Evolutionary conservation across 2,888 invertebrate genomes (phyloP).

Genomic region (Spodoptera picta): DNA sequence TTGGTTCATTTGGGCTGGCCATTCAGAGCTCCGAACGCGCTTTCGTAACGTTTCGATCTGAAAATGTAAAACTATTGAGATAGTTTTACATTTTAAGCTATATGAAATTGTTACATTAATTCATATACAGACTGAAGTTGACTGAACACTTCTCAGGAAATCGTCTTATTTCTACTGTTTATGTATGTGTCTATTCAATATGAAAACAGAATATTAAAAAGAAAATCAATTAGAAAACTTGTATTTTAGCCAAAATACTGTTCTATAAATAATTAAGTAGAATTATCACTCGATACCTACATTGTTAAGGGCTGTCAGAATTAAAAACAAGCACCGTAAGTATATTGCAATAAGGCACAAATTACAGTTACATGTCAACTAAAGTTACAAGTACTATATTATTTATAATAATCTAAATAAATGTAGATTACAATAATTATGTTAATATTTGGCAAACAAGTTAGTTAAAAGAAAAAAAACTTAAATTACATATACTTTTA

Average conservation of each 20-base stretch:
- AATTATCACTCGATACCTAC: constrained; percentile 24
- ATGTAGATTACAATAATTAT: constrained; percentile 11
- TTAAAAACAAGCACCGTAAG: constrained; percentile 16
- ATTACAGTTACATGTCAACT: constrained; percentile 10
- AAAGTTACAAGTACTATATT: constrained; percentile 1
- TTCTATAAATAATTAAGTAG: constrained; percentile 1
- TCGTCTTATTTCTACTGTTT: too few species aligned
- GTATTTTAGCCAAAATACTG: constrained; percentile 34
- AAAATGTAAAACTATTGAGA: too few species aligned
- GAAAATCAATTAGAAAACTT: constrained; percentile 7
- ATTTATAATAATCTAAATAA: constrained; percentile 18
- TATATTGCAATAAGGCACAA: constrained; percentile 11
- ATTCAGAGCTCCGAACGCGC: too few species aligned
- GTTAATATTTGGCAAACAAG: constrained; percentile 4
- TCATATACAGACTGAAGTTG: too few species aligned
- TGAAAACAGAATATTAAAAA: too few species aligned
- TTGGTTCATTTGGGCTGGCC: too few species aligned
- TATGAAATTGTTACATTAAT: too few species aligned
- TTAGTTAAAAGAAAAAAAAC: constrained; percentile 2
- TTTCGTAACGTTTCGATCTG: too few species aligned
- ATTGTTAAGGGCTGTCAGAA: constrained; percentile 3
- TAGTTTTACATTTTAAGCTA: too few species aligned
- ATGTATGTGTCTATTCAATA: too few species aligned
- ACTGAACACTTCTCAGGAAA: too few species aligned
- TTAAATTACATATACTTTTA: not conserved